Evolutionary conservation across 2,888 invertebrate species (phyloP), one percentile per base, ranked within the genome.

Genomic region (Octodonta nipae): DNA sequence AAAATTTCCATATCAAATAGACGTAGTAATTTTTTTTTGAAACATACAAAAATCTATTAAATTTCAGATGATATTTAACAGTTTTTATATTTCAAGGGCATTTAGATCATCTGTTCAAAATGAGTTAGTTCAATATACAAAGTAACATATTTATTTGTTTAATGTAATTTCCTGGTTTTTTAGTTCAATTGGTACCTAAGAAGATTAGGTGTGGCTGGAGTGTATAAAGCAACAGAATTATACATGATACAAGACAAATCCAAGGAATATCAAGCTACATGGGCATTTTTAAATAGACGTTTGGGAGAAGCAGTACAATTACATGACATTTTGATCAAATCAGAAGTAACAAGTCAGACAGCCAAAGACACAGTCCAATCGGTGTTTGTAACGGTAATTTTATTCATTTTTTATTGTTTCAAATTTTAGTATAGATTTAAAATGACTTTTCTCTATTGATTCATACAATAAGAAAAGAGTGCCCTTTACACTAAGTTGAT

Each of bases 181-280:
- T 54, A 92, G 91, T 78, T 87, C 49, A 81, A 80, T 50, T 95
- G 92, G 92, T 95, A 95, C 56, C 76, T 82, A 1, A 75, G 88
- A 35, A 70, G 93, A 45, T 66, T 83, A 34, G 78, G 80, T 7
- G 59, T 95, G 35, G 88, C 85, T 2, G 82, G 79, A 28, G 79
- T 92, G 33, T 89, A 89, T 60, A 88, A 89, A 65, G 72, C 82
- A 34, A 79, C 87, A 1, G 92, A 93, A 64, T 61, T 93, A 10
- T 87, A 79, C 60, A 75, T 91, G 67, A 61, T 92, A 34, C 88
- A 89, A 58, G 93, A 93, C 53, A 73, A 63, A 33, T 87, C 84
- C 5, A 64, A 66, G 14, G 76, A 77, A 43, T 74, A 74, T 48
- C 58, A 56, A 36, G 70, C 78, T 26, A 89, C 91, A 0, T 87